Evolutionary conservation across 2,113 vertebrate genomes (phyloP).

Genomic region (Nettapus auritus): DNA sequence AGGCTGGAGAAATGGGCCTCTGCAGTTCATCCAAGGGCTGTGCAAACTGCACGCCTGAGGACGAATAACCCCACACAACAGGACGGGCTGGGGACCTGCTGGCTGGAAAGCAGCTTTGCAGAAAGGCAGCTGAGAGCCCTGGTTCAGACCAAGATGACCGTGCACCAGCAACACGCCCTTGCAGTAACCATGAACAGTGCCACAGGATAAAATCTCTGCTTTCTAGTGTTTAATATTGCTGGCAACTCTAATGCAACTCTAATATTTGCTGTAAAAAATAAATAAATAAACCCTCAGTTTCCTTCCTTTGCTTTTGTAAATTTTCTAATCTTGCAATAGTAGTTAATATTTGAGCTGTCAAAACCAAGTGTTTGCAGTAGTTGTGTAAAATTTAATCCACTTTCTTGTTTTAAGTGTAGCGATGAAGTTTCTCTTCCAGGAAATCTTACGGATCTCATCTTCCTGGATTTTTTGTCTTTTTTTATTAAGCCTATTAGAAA

Average conservation of each 20-base stretch:
- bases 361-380: background rate
- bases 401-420: background rate
- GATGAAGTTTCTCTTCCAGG: background rate
- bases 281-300: background rate
- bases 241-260: no score
- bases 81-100: no score
- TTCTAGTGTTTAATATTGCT: background rate
- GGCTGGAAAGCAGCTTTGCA: background rate
- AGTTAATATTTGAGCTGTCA: background rate
- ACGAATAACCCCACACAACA: background rate
- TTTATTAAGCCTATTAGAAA: background rate
- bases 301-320: background rate
- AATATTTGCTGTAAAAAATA: background rate
- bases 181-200: background rate
- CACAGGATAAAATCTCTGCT: background rate
- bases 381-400: background rate
- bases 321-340: background rate
- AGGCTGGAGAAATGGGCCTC: background rate
- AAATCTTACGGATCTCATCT: background rate
- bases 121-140: background rate
- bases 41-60: background rate
- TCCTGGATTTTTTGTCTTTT: background rate
- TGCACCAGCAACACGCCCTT: background rate
- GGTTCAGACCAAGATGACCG: no score
- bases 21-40: background rate